Conservation (phyloP, 2,113 vertebrate species). For the Muntiacus reevesi region DNA sequence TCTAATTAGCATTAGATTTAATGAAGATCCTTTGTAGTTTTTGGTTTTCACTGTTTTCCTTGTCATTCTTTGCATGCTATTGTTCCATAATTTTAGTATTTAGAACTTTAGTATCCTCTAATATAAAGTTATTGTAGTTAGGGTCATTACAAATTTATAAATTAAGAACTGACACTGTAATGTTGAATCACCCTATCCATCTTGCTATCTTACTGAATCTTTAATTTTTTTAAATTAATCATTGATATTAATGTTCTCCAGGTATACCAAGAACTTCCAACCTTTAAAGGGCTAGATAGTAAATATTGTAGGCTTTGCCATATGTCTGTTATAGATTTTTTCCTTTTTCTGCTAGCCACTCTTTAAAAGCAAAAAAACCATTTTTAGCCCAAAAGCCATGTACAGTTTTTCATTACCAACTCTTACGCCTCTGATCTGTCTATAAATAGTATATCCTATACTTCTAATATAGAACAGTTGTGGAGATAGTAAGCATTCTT, state of each 20-base stretch:
- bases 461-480: background rate
- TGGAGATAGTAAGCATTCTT: background rate
- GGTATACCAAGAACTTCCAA: background rate
- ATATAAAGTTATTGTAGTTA: background rate
- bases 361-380: background rate
- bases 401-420: background rate
- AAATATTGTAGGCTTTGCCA: background rate
- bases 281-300: background rate
- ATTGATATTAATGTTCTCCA: background rate
- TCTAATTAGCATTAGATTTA: no score
- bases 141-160: background rate
- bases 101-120: background rate
- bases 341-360: background rate
- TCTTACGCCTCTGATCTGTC: background rate
- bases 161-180: background rate
- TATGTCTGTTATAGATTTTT: background rate
- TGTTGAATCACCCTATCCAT: background rate
- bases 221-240: background rate
- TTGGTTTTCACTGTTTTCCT: background rate
- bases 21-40: background rate
- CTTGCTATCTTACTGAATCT: background rate
- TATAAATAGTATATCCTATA: background rate
- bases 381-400: background rate
- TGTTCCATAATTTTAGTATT: background rate
- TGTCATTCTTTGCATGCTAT: background rate